Evolutionary conservation across 2,797 vertebrate species (phyloP).

Genomic region (Arrhamphus sclerolepis): DNA sequence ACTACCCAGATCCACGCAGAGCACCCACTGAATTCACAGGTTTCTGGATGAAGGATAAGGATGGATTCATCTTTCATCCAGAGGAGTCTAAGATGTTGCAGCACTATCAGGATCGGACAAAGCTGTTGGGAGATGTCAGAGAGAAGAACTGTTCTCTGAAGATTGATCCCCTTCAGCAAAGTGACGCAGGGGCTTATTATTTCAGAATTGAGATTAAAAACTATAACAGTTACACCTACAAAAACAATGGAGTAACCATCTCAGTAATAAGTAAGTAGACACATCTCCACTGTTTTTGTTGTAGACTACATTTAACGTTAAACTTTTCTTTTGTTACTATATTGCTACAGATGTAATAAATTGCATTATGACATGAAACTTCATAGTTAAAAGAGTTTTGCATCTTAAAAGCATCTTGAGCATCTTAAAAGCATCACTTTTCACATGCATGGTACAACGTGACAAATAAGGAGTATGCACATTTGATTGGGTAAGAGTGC

Average conservation of each 20-base stretch:
- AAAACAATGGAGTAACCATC: conserved; percentile 19
- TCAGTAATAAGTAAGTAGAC: conserved; percentile 63
- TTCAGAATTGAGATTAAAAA: conserved; percentile 74
- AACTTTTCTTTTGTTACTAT: too few relatives aligned
- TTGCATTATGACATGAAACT: too few relatives aligned
- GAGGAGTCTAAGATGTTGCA: conserved; percentile 2
- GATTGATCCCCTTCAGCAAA: conserved; percentile 57
- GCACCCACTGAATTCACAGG: conserved; percentile 33
- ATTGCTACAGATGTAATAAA: too few relatives aligned
- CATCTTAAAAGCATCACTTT: too few relatives aligned
- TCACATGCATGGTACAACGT: too few relatives aligned
- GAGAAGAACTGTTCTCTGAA: conserved; percentile 71
- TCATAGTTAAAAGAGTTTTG: too few relatives aligned
- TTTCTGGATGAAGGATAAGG: conserved; percentile 47
- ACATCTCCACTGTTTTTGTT: too few relatives aligned
- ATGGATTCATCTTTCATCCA: conserved; percentile 50
- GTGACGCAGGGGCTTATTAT: conserved; percentile 56
- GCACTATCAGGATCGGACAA: conserved; percentile 44
- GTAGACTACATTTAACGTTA: too few relatives aligned
- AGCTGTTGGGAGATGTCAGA: conserved; percentile 61
- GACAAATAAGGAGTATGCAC: too few relatives aligned
- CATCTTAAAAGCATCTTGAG: too few relatives aligned
- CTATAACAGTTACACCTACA: conserved; percentile 49
- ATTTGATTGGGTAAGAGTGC: too few relatives aligned
- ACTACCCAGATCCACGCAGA: conserved; percentile 39